Evolutionary conservation across 2,888 invertebrate genomes (phyloP), one percentile per base, ranked within the genome.

Genomic region (Andrena camellia): DNA sequence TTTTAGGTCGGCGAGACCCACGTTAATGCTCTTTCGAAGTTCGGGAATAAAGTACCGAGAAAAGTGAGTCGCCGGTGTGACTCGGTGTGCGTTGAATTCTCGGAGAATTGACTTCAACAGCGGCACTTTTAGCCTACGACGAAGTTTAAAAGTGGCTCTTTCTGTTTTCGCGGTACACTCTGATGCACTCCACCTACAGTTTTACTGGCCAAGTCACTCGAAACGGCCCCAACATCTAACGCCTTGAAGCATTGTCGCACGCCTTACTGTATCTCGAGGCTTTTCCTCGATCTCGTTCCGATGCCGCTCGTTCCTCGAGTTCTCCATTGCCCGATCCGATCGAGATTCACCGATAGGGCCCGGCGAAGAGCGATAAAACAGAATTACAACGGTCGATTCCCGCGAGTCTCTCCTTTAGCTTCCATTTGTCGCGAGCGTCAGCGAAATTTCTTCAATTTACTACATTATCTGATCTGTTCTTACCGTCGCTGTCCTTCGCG

Each of bases 91-190:
- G 20, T 10, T 2, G 54, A 54, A 54, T 20, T 66, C 8, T 17
- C 20, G 52, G 52, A 52, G 62, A 60, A 78, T 78, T 33, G 66
- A 26, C 31, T 78, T 48, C 17, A 10, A 23, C 31, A 17, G 7
- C 50, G 62, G 26, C 29, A 8, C 52, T 67, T 31, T 52, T 52
- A 17, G 64, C 64, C 62, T 13, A 48, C 42, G 63, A 59, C 68
- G 48, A 77, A 78, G 54, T 78, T 78, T 69, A 63, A 79, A 78
- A 78, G 33, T 50, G 48, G 57, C 31, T 78, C 63, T 48, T 57
- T 42, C 63, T 20, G 31, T 31, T 42, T 29, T 54, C 62, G 29
- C 29, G 31, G 31, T 54, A 20, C 67, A 50, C 57, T 50, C 26
- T 31, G 48, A 23, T 54, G 62, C 60, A 42, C 17, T 77, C 29